Evolutionary conservation across 2,888 invertebrate species (phyloP).

Genomic region (Lycophotia porphyrea): DNA sequence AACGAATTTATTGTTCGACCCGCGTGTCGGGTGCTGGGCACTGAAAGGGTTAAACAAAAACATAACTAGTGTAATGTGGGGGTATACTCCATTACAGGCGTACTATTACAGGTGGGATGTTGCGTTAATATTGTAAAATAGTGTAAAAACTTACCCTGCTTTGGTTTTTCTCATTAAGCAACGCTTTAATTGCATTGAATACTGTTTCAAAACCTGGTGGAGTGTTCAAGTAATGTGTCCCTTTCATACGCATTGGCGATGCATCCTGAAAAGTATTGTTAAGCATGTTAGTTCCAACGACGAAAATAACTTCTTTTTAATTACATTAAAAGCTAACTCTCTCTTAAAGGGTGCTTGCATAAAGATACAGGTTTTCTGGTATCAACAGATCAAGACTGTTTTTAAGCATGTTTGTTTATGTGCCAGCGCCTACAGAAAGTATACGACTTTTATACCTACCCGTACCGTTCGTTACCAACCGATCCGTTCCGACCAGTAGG

Average conservation of each 20-base stretch:
- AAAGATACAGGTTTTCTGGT: not conserved
- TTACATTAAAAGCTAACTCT: not conserved
- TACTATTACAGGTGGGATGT: not conserved
- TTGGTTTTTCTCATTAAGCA: conserved; percentile 90
- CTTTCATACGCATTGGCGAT: conserved; percentile 90
- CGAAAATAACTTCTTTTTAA: not conserved
- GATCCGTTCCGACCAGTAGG: not conserved
- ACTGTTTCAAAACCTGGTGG: conserved; percentile 90
- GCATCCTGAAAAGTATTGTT: conserved; percentile 86
- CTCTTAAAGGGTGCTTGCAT: not conserved
- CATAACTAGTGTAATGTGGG: not conserved
- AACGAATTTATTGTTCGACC: too few relatives aligned
- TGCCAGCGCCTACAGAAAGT: not conserved
- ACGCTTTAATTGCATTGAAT: conserved; percentile 87
- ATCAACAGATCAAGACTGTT: not conserved
- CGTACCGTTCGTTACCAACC: not conserved
- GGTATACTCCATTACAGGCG: not conserved
- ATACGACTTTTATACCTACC: not conserved
- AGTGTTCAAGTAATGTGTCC: conserved; percentile 89
- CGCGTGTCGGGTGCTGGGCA: too few relatives aligned
- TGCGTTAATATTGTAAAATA: not conserved
- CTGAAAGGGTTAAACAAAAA: too few relatives aligned
- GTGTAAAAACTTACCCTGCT: conserved; percentile 83
- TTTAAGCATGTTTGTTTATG: not conserved
- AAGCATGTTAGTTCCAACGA: too few relatives aligned